Evolutionary conservation across 1,140 invertebrate species (phyloP).

Genomic region (Hylyphantes graminicola): DNA sequence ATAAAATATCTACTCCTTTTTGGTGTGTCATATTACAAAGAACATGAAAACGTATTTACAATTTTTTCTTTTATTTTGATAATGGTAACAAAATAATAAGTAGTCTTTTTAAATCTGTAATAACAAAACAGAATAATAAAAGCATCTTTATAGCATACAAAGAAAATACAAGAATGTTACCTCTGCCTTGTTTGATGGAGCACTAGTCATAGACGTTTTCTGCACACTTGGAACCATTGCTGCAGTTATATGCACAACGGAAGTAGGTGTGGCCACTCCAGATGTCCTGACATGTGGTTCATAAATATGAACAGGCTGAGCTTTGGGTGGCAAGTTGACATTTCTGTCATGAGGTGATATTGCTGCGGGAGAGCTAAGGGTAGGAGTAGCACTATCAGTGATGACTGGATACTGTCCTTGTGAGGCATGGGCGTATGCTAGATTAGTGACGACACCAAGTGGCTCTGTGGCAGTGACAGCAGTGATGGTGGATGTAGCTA

Average conservation of each 20-base stretch:
- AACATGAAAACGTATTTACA: too few species aligned
- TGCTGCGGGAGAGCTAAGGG: constrained; percentile 1
- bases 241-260: constrained; percentile 5
- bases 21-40: too few species aligned
- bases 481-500: constrained; percentile 7
- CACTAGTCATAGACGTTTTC: constrained; percentile 4
- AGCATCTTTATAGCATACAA: neutral
- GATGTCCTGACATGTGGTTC: constrained; percentile 15
- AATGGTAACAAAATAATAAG: too few species aligned
- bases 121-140: neutral
- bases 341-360: constrained; percentile 4
- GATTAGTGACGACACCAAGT: neutral
- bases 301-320: constrained; percentile 26
- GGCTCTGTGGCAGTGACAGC: constrained; percentile 14
- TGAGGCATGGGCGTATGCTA: constrained; percentile 1
- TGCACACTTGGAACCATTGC: constrained; percentile 20
- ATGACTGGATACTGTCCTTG: constrained; percentile 15
- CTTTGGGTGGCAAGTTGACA: neutral
- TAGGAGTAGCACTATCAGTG: neutral
- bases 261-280: constrained; percentile 24
- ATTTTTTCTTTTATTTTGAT: too few species aligned
- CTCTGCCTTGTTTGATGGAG: constrained; percentile 31
- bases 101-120: too few species aligned
- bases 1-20: too few species aligned
- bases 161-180: constrained; percentile 12